A percentile compares a stretch with the other conserved stretches of the same genome.
Evolutionary conservation across 2,888 invertebrate genomes (phyloP).

Genomic region (Rhopalosiphum nymphaeae): DNA sequence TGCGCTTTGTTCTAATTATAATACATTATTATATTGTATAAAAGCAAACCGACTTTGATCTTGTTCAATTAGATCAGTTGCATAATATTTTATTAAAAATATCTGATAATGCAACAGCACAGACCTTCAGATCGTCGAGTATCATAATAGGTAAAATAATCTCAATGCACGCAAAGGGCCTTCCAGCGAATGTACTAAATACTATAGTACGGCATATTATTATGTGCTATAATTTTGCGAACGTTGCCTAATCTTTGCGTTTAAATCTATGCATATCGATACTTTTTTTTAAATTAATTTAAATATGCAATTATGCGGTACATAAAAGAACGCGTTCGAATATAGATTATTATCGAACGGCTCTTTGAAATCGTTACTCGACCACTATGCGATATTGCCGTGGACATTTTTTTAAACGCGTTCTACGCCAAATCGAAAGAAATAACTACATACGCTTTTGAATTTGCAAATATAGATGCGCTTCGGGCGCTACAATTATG

Average conservation of each 20-base stretch:
- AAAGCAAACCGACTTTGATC: background rate
- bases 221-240: background rate
- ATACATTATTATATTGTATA: too few relatives aligned
- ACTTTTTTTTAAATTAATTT: background rate
- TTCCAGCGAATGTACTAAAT: conserved; percentile 21
- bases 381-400: background rate
- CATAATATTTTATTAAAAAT: conserved; percentile 29
- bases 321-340: background rate
- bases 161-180: conserved; percentile 9
- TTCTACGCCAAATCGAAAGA: too few relatives aligned
- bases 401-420: background rate
- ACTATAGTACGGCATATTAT: background rate
- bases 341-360: background rate
- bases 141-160: background rate
- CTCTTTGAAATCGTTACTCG: background rate
- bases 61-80: conserved; percentile 32
- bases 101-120: conserved; percentile 16
- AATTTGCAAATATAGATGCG: background rate
- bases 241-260: background rate
- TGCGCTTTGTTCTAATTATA: background rate
- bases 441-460: background rate
- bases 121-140: conserved; percentile 24
- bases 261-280: background rate
- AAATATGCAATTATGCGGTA: background rate
- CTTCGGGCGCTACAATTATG: background rate